Evolutionary conservation across 2,797 vertebrate genomes (phyloP).

Genomic region (Morus bassanus): DNA sequence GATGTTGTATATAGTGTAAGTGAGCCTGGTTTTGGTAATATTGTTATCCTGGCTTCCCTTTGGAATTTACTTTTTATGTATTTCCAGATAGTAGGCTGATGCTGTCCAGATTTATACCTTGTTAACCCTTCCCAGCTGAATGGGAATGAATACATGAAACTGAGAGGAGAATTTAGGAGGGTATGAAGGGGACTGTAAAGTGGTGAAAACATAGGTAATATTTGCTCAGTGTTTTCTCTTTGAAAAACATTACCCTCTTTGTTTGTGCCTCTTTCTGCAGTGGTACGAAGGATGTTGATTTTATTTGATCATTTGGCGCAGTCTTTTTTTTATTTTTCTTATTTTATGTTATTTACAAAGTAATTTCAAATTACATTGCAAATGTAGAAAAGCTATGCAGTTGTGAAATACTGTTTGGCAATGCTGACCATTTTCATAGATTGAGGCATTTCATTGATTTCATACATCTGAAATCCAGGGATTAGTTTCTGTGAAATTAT

Average conservation of each 20-base stretch:
- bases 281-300: background rate
- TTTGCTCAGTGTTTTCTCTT: background rate
- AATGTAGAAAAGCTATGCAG: background rate
- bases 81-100: background rate
- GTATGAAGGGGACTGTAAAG: background rate
- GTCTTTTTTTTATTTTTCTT: background rate
- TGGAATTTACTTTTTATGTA: background rate
- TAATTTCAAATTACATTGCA: background rate
- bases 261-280: background rate
- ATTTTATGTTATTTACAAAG: background rate
- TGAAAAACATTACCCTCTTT: background rate
- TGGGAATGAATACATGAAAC: background rate
- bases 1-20: background rate
- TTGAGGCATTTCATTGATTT: slow-evolving; percentile 39
- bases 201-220: background rate
- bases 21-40: background rate
- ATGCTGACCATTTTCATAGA: background rate
- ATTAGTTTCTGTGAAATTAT: slow-evolving; percentile 52
- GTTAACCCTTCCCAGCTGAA: background rate
- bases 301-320: background rate
- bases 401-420: slow-evolving; percentile 13
- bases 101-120: background rate
- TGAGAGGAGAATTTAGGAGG: background rate
- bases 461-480: slow-evolving; percentile 56
- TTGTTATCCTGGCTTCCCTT: background rate